Percentiles rank a stretch among this genome's conserved stretches.
phyloP scores from a whole-genome alignment of 2,113 vertebrate genomes.

The Scatophagus argus region DNA sequence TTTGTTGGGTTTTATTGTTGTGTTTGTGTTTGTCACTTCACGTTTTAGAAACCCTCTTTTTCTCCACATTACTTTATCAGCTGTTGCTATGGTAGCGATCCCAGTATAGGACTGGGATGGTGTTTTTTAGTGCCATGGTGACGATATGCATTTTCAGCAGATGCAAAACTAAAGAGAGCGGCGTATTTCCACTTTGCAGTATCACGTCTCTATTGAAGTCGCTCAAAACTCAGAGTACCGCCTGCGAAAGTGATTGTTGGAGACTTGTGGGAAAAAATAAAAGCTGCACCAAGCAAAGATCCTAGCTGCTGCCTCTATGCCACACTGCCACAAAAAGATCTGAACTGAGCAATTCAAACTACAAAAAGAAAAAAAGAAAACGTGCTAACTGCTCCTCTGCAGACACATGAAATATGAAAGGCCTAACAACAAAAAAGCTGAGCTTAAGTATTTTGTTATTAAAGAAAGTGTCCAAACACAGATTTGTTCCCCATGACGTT shows the following conservation, averaged over 20 bases:
- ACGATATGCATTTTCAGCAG: constrained; percentile 33
- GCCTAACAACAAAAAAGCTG: neutral
- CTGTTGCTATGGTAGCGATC: constrained; percentile 69
- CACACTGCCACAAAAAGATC: neutral
- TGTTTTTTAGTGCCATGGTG: constrained; percentile 9
- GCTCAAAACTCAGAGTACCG: neutral
- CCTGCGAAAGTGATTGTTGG: constrained; percentile 6
- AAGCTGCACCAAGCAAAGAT: neutral
- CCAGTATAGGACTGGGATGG: constrained; percentile 15
- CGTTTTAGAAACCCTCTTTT: constrained; percentile 35
- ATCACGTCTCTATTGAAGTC: neutral
- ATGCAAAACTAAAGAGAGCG: constrained; percentile 28
- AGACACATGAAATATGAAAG: constrained; percentile 3
- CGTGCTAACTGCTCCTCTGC: neutral
- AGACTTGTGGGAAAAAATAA: constrained; percentile 9
- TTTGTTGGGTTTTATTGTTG: constrained; percentile 13
- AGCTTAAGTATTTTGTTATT: constrained; percentile 2
- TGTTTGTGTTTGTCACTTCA: constrained; percentile 31
- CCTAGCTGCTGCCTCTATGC: neutral
- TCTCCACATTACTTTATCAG: constrained; percentile 31
- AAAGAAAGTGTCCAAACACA: constrained; percentile 38
- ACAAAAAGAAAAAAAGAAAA: too few relatives aligned
- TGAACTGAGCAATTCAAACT: neutral
- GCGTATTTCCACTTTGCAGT: constrained; percentile 13
- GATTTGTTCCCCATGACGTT: constrained; percentile 39